Evolutionary conservation across 2,888 invertebrate species (phyloP).

Genomic region (Mythimna lalbum): DNA sequence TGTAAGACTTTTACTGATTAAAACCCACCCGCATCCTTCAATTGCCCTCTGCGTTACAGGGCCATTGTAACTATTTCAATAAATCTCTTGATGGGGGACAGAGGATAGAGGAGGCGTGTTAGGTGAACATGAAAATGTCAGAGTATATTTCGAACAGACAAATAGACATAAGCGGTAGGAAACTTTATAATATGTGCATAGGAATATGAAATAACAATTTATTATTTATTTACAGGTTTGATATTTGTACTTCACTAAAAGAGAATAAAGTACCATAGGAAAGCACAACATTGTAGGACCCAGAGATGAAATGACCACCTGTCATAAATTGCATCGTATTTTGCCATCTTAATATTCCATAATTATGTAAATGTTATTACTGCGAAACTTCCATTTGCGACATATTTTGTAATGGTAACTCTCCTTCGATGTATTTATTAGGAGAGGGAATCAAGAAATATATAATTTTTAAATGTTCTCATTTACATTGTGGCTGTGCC

Average conservation of each 20-base stretch:
- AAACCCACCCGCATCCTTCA: no score
- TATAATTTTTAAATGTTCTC: constrained; percentile 7
- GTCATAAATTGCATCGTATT: constrained; percentile 49
- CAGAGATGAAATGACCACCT: constrained; percentile 25
- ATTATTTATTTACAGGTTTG: no score
- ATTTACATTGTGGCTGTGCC: constrained; percentile 16
- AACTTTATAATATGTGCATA: background rate
- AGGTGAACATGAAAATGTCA: no score
- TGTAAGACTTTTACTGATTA: no score
- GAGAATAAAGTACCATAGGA: background rate
- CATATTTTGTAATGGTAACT: constrained; percentile 40
- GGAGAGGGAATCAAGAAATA: background rate
- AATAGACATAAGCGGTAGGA: no score
- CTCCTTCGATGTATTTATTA: constrained; percentile 34
- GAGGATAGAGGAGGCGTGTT: no score
- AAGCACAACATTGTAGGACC: background rate
- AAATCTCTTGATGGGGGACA: no score
- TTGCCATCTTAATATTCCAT: constrained; percentile 47
- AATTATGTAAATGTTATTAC: constrained; percentile 53
- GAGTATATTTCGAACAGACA: no score
- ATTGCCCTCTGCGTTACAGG: no score
- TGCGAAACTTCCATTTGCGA: constrained; percentile 33
- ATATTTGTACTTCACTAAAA: background rate
- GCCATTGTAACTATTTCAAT: no score
- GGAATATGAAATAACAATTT: no score